A percentile compares a stretch with the other conserved stretches of the same genome.
phyloP scores from a whole-genome alignment of 2,113 vertebrate species.

The Bos taurus region ARS-UCD2.0 NC_037328.1:135282501-135283000 shows the following conservation, averaged over 20 bases:
- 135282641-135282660: not conserved
- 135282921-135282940: not conserved
- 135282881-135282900: not conserved
- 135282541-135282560: not conserved
- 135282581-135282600: not conserved
- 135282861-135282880: not conserved
- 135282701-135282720: not conserved
- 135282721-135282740: not conserved
- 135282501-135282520: not conserved
- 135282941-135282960: not conserved
- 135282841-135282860: not conserved
- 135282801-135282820: not conserved
- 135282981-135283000: not conserved
- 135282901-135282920: not conserved
- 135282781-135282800: not conserved
- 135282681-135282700: not conserved
- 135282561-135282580: not conserved
- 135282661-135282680: not conserved
- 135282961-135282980: not conserved
- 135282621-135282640: not conserved
- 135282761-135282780: not conserved
- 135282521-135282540: not conserved
- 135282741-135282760: constrained; percentile 8
- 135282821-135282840: not conserved
- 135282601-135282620: not conserved